Percentiles rank a stretch among this genome's conserved stretches.
Evolutionary conservation across 2,888 invertebrate genomes (phyloP).

Genomic region (Nemoura dubitans): DNA sequence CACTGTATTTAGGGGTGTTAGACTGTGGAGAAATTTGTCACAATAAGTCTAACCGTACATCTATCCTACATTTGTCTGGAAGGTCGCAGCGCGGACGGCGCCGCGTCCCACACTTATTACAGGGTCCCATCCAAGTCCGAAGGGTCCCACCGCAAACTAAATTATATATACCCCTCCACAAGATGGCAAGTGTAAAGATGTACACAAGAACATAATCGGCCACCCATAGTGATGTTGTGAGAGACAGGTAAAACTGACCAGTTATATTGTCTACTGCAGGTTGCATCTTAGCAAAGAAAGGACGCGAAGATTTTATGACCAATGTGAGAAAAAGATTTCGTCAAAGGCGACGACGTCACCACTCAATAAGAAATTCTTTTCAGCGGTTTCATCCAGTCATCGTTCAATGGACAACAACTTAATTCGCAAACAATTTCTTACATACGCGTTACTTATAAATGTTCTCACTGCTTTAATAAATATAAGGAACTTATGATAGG

Average conservation of each 20-base stretch:
- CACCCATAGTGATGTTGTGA: background rate
- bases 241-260: constrained; percentile 14
- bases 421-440: background rate
- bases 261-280: background rate
- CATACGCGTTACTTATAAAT: background rate
- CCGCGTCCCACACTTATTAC: background rate
- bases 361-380: background rate
- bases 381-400: background rate
- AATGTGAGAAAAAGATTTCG: constrained; percentile 14
- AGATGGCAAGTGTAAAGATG: background rate
- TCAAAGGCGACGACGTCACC: constrained; percentile 10
- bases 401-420: background rate
- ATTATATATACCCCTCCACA: constrained; percentile 13
- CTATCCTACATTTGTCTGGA: background rate
- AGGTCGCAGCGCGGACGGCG: background rate
- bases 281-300: background rate
- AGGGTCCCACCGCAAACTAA: constrained; percentile 9
- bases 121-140: background rate
- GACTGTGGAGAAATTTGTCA: background rate
- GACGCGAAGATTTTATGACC: background rate
- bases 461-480: no score
- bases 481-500: no score
- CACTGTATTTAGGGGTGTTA: constrained; percentile 24
- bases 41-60: constrained; percentile 9
- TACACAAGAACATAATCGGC: background rate